Base-by-base conservation (phyloP, 2,797 vertebrate genomes). In the Gambusia yucatana region DNA sequence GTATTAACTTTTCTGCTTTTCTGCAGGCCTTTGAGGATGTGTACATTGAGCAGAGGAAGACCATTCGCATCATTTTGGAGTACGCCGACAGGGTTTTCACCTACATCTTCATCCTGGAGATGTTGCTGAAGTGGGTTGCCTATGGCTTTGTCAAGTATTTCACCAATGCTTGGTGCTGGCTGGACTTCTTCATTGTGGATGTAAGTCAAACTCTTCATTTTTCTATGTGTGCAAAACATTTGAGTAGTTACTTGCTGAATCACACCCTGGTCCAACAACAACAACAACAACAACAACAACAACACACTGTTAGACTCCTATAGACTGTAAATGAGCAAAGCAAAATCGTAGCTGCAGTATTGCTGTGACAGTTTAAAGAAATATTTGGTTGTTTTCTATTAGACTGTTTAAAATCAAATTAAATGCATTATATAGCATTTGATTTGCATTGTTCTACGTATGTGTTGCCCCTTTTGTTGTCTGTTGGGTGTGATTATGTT, bases 181-280 rank as follows among this genome's bases (percentile, higher is more conserved):
- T 99, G 89, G 98, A 99, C 93, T 99, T 99, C 97, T 98, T 99
- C 95, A 99, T 99, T 86, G 98, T 99, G 92, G 98, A 98, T 95
- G 98, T 99, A 99, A 96, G 98, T 99, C 89, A 94, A 39, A 90
- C 73, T 89, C 87, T 89, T 88, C 33, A 57, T 55, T 88, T 89
- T 86, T 2, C 41, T 80, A 46, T 65, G 0, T 82, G 69, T 85
- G 43, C 61, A 30, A 36, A 78, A 67, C 55, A 77, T 30, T 79
- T 78, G 75, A 77, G 41, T 61, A 69, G 36, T 76, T 73, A 59
- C 55, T 77, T 75, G 33, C 65, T 82, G 25, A 89, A 86, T 86
- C 90, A 89, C 86, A 91, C 87, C 84, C 83, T 86, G 72, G 43
- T 89, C 70, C 80, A 87, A 86, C 80, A 86, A 82, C 79, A 87